A percentile compares a stretch with the other conserved stretches of the same genome.
Conservation (phyloP, 2,888 invertebrate species). For the Strigamia maritima region DNA sequence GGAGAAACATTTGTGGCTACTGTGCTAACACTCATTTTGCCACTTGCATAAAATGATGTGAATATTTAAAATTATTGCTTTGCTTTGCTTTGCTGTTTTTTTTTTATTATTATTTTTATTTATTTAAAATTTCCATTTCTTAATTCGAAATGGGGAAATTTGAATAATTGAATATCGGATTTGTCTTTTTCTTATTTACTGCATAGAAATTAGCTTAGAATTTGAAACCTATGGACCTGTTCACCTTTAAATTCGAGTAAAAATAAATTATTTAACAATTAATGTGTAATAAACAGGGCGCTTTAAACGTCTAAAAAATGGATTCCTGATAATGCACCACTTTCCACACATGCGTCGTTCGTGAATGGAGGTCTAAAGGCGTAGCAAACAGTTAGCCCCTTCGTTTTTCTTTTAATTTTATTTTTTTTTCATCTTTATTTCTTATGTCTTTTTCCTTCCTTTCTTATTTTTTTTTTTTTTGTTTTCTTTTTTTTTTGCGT, state of each 20-base stretch:
- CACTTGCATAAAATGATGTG: neutral
- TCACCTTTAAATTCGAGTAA: neutral
- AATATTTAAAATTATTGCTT: neutral
- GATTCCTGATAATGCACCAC: neutral
- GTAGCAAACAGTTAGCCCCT: neutral
- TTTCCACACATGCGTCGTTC: conserved; percentile 14
- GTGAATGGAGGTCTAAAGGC: neutral
- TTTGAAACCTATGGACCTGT: neutral
- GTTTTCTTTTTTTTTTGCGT: neutral
- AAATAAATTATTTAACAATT: neutral
- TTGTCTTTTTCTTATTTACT: neutral
- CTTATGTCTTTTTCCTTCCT: neutral
- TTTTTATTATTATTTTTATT: neutral
- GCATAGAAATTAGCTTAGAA: neutral
- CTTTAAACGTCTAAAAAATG: neutral
- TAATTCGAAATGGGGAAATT: neutral
- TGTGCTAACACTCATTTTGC: conserved; percentile 9
- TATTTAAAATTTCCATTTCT: neutral
- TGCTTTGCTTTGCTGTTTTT: neutral
- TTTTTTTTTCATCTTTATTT: conserved; percentile 15
- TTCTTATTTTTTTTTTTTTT: neutral
- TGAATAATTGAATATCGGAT: neutral
- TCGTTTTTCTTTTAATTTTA: neutral
- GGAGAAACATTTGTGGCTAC: conserved; percentile 28
- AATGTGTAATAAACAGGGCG: neutral